Conservation (phyloP, 2,888 invertebrate species). For the Tetanocera ferruginea region DNA sequence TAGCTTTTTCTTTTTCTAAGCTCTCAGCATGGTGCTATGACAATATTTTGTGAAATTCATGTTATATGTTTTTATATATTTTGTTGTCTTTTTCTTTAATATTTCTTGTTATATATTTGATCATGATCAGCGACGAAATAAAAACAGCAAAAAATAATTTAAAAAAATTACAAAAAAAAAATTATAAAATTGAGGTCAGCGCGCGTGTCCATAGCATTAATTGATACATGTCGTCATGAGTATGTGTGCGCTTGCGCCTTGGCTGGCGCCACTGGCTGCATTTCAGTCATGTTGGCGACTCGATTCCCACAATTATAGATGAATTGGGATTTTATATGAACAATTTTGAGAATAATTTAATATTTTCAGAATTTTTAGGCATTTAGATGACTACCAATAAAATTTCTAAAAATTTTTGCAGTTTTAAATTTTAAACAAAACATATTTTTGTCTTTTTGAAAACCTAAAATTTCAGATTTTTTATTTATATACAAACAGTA, state of each 20-base stretch:
- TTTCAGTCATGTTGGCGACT: background rate
- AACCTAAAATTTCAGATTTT: background rate
- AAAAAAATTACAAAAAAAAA: background rate
- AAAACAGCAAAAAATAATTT: background rate
- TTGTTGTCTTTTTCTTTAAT: background rate
- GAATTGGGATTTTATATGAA: background rate
- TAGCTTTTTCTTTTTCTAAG: background rate
- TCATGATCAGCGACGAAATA: background rate
- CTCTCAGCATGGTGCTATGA: background rate
- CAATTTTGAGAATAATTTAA: background rate
- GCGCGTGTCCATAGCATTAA: background rate
- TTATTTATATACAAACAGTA: background rate
- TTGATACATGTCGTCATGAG: background rate
- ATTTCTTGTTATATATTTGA: background rate
- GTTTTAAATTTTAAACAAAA: background rate
- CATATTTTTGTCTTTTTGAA: no score
- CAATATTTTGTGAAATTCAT: background rate
- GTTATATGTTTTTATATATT: background rate
- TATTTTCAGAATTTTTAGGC: background rate
- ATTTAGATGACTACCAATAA: no score
- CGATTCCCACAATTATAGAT: background rate
- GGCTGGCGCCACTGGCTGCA: background rate
- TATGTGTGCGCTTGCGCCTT: background rate
- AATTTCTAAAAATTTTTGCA: background rate
- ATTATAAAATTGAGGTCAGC: slow-evolving; percentile 6